Evolutionary conservation across 2,113 vertebrate genomes (phyloP).

Genomic region (Himantopus leucocephalus): DNA sequence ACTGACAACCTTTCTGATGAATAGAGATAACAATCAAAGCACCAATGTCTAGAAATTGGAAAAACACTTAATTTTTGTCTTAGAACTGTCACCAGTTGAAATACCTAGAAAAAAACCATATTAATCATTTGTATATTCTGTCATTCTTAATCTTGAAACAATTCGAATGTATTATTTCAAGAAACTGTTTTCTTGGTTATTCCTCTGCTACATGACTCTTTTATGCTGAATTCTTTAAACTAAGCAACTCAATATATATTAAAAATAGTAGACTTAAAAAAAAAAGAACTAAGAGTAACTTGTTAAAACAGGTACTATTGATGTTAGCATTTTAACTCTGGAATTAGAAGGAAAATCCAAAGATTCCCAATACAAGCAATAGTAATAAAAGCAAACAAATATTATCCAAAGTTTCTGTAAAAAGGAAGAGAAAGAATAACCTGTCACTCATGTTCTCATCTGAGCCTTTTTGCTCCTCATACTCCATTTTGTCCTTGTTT

Average conservation of each 20-base stretch:
- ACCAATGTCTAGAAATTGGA: background rate
- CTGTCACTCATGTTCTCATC: constrained; percentile 99
- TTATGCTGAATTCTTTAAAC: background rate
- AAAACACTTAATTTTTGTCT: background rate
- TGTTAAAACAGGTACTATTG: background rate
- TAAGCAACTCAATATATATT: background rate
- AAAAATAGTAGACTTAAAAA: background rate
- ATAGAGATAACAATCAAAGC: constrained; percentile 64
- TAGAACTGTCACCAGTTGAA: background rate
- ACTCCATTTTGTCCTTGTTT: constrained; percentile 94
- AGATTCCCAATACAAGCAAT: background rate
- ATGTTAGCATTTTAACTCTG: background rate
- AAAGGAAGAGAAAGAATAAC: constrained; percentile 77
- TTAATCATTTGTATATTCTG: background rate
- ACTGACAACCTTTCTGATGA: constrained; percentile 75
- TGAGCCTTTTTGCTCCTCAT: constrained; percentile 92
- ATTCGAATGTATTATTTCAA: background rate
- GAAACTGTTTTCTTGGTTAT: background rate
- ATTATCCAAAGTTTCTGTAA: background rate
- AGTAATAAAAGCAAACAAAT: background rate
- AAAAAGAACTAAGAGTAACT: background rate
- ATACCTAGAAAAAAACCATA: background rate
- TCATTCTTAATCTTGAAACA: background rate
- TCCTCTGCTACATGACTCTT: background rate
- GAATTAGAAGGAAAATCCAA: background rate